phyloP scores from a whole-genome alignment of 2,797 vertebrate species.

The Hyperoplus immaculatus region DNA sequence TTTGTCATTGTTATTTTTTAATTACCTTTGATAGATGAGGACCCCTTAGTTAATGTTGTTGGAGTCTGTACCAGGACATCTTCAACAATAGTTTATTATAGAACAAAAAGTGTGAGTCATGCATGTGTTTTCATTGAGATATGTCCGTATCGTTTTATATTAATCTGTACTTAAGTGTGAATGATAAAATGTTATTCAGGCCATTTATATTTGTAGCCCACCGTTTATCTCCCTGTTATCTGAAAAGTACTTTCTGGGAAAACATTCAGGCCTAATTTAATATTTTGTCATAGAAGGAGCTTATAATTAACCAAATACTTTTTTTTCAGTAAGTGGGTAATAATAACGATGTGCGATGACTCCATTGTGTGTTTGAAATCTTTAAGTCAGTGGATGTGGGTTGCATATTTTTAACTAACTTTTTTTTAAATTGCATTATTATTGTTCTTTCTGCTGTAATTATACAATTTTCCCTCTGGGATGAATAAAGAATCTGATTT shows the following conservation, averaged over 20 bases:
- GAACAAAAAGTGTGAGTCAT: not conserved
- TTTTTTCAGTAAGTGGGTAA: not conserved
- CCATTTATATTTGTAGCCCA: not conserved
- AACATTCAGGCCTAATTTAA: not conserved
- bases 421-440: no score
- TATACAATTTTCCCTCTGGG: no score
- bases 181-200: not conserved
- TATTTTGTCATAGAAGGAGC: not conserved
- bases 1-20: not conserved
- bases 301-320: not conserved
- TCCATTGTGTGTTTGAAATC: no score
- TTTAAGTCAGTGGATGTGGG: no score
- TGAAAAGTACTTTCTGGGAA: not conserved
- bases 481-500: no score
- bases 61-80: not conserved
- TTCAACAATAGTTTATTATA: not conserved
- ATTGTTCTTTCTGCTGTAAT: no score
- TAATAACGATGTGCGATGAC: no score
- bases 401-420: no score
- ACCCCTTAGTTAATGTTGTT: not conserved
- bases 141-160: not conserved
- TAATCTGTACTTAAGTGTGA: not conserved
- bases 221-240: not conserved
- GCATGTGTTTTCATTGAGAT: not conserved
- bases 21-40: not conserved